phyloP scores from a whole-genome alignment of 2,113 vertebrate genomes.

The Progne subis region DNA sequence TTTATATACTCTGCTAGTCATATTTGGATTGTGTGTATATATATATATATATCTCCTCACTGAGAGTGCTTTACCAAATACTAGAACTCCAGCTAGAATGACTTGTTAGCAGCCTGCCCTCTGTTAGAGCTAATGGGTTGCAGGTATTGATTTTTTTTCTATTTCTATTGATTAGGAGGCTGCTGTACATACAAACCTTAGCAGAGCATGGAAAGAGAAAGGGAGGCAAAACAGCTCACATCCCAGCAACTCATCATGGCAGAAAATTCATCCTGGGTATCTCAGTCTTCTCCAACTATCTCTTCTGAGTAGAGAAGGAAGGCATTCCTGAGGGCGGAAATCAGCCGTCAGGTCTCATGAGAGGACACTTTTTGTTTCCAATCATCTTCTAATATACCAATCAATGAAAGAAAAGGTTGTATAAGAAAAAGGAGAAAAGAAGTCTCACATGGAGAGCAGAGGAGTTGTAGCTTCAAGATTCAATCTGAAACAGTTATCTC shows the following conservation, averaged over 20 bases:
- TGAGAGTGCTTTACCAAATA: background rate
- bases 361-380: background rate
- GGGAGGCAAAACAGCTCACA: conserved; percentile 32
- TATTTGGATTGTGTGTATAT: background rate
- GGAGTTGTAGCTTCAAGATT: background rate
- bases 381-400: background rate
- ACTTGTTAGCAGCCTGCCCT: conserved; percentile 57
- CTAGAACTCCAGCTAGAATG: conserved; percentile 3
- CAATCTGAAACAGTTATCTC: background rate
- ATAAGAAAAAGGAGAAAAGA: background rate
- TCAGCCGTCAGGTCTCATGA: background rate
- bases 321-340: background rate
- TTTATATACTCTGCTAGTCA: background rate
- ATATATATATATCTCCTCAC: background rate
- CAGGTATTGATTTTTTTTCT: conserved; percentile 64
- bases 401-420: background rate
- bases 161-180: conserved; percentile 66
- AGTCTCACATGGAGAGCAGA: background rate
- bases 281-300: background rate
- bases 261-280: background rate
- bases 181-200: conserved; percentile 52
- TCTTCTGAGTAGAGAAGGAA: background rate
- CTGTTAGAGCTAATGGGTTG: conserved; percentile 65
- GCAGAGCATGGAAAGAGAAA: conserved; percentile 48
- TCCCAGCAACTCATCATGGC: background rate